Conservation (phyloP, 2,113 vertebrate genomes). For the Edolisoma coerulescens region DNA sequence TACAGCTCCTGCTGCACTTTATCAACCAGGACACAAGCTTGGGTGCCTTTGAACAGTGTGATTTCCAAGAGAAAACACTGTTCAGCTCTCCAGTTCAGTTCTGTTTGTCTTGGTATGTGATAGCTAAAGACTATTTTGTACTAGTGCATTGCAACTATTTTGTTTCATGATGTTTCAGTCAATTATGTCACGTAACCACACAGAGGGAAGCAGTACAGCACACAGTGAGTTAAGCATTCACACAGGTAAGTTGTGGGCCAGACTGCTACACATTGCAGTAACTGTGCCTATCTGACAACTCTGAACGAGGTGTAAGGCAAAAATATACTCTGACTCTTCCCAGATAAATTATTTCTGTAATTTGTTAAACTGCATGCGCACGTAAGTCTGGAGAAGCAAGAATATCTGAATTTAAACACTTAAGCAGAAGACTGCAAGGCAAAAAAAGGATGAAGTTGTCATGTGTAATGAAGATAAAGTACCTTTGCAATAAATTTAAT, state of each 20-base stretch:
- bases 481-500: constrained; percentile 68
- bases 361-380: background rate
- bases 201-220: background rate
- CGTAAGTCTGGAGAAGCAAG: background rate
- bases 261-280: background rate
- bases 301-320: background rate
- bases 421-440: background rate
- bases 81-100: background rate
- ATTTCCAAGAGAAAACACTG: background rate
- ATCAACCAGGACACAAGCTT: background rate
- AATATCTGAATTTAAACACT: constrained; percentile 12
- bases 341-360: constrained; percentile 23
- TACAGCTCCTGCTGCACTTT: background rate
- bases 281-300: constrained; percentile 17
- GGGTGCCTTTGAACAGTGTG: background rate
- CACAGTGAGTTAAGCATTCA: background rate
- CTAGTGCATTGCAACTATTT: background rate
- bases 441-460: constrained; percentile 43
- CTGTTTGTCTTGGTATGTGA: background rate
- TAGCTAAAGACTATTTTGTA: background rate
- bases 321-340: background rate
- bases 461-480: constrained; percentile 72
- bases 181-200: background rate
- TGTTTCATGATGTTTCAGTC: background rate
- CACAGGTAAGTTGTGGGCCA: background rate